Base-by-base conservation (phyloP, 2,113 vertebrate genomes). In the Oryzias woworae region DNA sequence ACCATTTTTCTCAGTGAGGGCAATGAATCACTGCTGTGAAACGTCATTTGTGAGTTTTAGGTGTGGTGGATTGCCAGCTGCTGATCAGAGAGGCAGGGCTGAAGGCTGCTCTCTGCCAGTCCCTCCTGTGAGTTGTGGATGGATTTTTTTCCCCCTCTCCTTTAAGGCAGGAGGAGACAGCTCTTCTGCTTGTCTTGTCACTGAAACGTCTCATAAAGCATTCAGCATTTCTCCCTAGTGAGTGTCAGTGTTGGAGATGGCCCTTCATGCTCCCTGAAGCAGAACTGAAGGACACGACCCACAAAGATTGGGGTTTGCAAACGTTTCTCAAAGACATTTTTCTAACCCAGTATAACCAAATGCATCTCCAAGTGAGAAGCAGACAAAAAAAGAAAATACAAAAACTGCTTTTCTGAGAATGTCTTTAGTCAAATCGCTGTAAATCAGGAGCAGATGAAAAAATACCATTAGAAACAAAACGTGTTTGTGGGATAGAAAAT, bases 31-130 rank as follows among this genome's bases (percentile, higher is more conserved):
- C 50, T n/a, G 54, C 57, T 71, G 70, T 67, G 67, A 75, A 77
- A 83, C 67, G 71, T 83, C 58, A 79, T 69, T 66, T 77, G 58
- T 73, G 63, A 78, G 55, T 77, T 75, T 69, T 73, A 82, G 78
- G 81, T 81, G 77, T 87, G 82, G 86, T 89, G 87, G 78, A 89
- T 87, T 78, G 75, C 80, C 76, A 63, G 59, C 72, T 28, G 72
- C 72, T 58, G 69, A 74, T 82, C 69, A 55, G 63, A 24, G 12
- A 81, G 67, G 63, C 66, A 52, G 60, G 62, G 65, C 63, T 78
- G 63, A 70, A 61, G 58, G 56, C 58, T 53, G 45, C 57, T 15
- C 75, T 57, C 18, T 14, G 58, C 41, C 26, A 45, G 53, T 70
- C 31, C 31, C 56, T 72, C 55, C 45, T 56, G 68, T 65, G 80